Evolutionary conservation across 2,113 vertebrate species (phyloP).

Genomic region (Rattus rattus): DNA sequence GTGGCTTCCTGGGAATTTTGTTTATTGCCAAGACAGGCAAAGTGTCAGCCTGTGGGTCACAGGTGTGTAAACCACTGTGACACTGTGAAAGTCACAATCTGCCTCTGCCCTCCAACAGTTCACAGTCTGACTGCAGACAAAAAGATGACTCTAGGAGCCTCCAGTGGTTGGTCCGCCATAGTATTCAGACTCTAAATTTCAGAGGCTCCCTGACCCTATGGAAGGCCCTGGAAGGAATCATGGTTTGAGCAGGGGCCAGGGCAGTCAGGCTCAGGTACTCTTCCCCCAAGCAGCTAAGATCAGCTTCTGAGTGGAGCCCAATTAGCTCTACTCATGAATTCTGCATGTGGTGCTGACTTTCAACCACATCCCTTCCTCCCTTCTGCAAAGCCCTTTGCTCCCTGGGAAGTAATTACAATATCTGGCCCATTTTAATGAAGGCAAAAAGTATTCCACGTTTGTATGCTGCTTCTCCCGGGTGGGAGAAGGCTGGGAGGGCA

Average conservation of each 20-base stretch:
- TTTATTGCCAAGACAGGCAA: background rate
- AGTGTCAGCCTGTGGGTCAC: background rate
- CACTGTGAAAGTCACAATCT: too few relatives aligned
- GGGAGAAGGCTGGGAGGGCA: background rate
- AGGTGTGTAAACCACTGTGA: too few relatives aligned
- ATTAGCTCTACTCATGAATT: conserved; percentile 52
- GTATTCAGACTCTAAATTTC: background rate
- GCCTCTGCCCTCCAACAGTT: too few relatives aligned
- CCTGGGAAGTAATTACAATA: conserved; percentile 53
- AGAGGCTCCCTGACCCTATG: background rate
- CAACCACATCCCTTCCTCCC: background rate
- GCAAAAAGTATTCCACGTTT: conserved; percentile 55
- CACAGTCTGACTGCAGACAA: background rate
- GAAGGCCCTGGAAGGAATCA: background rate
- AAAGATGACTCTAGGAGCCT: background rate
- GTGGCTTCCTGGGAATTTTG: background rate
- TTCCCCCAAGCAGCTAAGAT: background rate
- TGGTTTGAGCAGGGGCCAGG: background rate
- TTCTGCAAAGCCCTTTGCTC: conserved; percentile 53
- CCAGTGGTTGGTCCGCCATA: too few relatives aligned
- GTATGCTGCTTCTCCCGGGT: background rate
- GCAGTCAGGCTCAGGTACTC: background rate
- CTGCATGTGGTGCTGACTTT: conserved; percentile 38
- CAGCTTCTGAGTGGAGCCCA: background rate
- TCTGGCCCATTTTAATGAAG: conserved; percentile 61